These are phyloP conservation scores for Aphyosemion australe DNA, from an alignment of 2,113 vertebrate species.

Conservation along the genomic window DNA sequence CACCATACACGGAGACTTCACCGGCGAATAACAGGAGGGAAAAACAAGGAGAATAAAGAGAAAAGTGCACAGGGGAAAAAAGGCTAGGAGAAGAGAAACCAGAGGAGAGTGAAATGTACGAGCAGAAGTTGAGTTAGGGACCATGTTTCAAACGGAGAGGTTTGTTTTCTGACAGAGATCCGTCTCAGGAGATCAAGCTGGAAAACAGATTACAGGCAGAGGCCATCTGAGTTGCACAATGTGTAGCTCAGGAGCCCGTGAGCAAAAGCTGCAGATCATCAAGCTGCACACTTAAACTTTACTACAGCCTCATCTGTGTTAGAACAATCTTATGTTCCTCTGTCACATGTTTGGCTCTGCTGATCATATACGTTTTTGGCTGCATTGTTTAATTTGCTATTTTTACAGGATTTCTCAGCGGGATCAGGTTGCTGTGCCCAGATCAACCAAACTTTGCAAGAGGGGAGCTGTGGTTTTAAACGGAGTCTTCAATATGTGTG, in stretches of 20 bases:
- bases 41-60: constrained; percentile 28
- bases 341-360: constrained; percentile 3
- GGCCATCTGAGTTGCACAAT: constrained; percentile 57
- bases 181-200: constrained; percentile 68
- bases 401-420: constrained; percentile 71
- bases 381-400: constrained; percentile 53
- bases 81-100: constrained; percentile 24
- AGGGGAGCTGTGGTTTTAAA: constrained; percentile 53
- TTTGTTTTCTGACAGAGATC: constrained; percentile 73
- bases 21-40: constrained; percentile 23
- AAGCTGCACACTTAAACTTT: constrained; percentile 16
- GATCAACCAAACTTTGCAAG: constrained; percentile 29
- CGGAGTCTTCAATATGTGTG: constrained; percentile 33
- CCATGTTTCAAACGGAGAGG: constrained; percentile 46
- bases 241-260: constrained; percentile 40
- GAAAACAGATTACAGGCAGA: constrained; percentile 66
- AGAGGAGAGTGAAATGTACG: constrained; percentile 16
- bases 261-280: constrained; percentile 32
- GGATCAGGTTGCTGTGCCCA: constrained; percentile 64
- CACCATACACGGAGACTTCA: constrained; percentile 44
- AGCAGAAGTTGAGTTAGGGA: constrained; percentile 51
- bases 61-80: constrained; percentile 27
- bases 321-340: too few species aligned
- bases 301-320: background rate
- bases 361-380: constrained; percentile 45